Evolutionary conservation across 2,888 invertebrate genomes (phyloP).

Genomic region (Clunio marinus): DNA sequence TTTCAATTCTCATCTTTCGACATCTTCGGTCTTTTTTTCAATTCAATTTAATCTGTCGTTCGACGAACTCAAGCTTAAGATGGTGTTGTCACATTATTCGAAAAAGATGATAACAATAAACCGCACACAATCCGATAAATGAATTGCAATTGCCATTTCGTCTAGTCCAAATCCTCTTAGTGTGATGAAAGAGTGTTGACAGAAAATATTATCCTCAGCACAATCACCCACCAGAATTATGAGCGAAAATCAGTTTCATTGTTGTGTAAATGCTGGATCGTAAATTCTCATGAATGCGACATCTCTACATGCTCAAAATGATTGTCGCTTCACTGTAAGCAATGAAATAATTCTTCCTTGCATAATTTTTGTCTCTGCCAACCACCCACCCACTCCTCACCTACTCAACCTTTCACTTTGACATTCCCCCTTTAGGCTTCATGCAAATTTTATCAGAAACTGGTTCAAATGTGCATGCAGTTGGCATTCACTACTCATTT

Average conservation of each 20-base stretch:
- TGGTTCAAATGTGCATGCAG: neutral
- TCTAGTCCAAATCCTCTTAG: neutral
- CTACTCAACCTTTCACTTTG: neutral
- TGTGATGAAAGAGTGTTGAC: constrained; percentile 4
- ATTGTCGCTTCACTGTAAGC: constrained; percentile 3
- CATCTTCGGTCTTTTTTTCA: too few species aligned
- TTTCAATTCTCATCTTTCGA: neutral
- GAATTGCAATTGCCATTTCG: neutral
- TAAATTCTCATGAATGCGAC: constrained; percentile 32
- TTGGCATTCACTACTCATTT: neutral
- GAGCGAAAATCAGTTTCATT: constrained; percentile 16
- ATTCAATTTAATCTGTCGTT: neutral
- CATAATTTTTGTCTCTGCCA: neutral
- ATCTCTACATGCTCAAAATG: neutral
- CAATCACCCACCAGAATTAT: neutral
- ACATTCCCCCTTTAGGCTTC: neutral
- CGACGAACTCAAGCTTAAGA: neutral
- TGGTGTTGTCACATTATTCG: neutral
- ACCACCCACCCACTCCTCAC: neutral
- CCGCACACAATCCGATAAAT: neutral
- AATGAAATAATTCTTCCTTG: constrained; percentile 8
- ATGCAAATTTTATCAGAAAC: constrained; percentile 3
- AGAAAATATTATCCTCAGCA: constrained; percentile 3
- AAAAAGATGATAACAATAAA: neutral
- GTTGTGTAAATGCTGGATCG: constrained; percentile 25